phyloP scores from a whole-genome alignment of 2,888 invertebrate genomes.

The Dendrolimus pini region DNA sequence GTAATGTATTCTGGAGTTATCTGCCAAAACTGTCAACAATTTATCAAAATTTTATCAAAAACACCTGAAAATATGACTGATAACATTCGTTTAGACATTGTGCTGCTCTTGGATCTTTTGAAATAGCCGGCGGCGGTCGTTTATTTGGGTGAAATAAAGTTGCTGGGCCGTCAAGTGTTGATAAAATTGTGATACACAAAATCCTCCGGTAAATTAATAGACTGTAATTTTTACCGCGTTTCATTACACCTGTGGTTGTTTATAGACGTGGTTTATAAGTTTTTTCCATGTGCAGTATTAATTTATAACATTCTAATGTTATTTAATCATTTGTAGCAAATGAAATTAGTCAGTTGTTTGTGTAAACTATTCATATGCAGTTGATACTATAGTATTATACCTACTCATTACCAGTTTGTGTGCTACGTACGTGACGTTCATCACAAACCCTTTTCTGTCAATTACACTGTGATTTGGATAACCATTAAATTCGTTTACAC shows the following conservation, averaged over 20 bases:
- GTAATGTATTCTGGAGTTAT: constrained; percentile 34
- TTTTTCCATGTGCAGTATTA: too few species aligned
- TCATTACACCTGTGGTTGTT: too few species aligned
- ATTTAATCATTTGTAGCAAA: background rate
- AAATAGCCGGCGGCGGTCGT: constrained; percentile 25
- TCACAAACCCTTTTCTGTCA: constrained; percentile 37
- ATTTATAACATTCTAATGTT: background rate
- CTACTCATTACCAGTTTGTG: background rate
- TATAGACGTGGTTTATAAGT: too few species aligned
- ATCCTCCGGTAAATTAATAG: constrained; percentile 30
- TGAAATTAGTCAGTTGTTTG: too few species aligned
- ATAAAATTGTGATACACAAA: constrained; percentile 18
- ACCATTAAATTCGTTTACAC: constrained; percentile 1
- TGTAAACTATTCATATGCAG: background rate
- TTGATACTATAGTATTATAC: background rate
- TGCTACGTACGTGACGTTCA: constrained; percentile 41
- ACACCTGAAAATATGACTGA: constrained; percentile 57
- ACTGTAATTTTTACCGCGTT: too few species aligned
- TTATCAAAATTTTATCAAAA: constrained; percentile 55
- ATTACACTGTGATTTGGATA: background rate
- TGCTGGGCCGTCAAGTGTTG: background rate
- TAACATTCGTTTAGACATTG: constrained; percentile 43
- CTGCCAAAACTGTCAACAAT: constrained; percentile 27
- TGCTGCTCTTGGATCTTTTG: constrained; percentile 23
- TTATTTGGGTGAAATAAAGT: background rate